A percentile compares a stretch with the other conserved stretches of the same genome.
These are phyloP conservation scores for Homalodisca vitripennis DNA, from an alignment of 1,140 invertebrate species.

Conservation along the genomic window DNA sequence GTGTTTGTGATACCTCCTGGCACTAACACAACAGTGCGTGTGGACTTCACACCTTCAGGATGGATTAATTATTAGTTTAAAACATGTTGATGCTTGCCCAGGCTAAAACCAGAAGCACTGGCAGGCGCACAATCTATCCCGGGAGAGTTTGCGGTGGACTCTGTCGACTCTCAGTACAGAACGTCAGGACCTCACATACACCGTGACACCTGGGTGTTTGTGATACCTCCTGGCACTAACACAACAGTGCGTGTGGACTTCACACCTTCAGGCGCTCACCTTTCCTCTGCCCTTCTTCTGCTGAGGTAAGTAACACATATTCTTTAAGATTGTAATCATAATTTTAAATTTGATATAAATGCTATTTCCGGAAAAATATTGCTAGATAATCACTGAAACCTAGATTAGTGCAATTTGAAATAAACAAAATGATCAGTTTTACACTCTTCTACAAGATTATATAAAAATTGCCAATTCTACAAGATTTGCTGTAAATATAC, in stretches of 20 bases:
- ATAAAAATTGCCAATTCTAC: no score
- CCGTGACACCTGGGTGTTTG: conserved; percentile 40
- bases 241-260: conserved; percentile 39
- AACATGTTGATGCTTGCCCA: not conserved
- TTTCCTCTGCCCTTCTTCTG: conserved; percentile 18
- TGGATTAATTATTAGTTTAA: not conserved
- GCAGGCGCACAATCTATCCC: not conserved
- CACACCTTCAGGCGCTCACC: conserved; percentile 32
- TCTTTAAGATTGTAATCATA: no score
- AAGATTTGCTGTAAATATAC: no score
- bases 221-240: conserved; percentile 44
- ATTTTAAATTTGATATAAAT: no score
- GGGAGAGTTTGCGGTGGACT: conserved; percentile 23
- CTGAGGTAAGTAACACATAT: conserved; percentile 33
- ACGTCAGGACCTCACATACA: conserved; percentile 20
- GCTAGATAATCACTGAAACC: no score
- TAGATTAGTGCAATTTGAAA: no score
- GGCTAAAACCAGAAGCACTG: not conserved
- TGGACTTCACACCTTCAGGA: conserved; percentile 38
- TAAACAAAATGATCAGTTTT: no score
- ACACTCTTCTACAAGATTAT: no score
- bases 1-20: conserved; percentile 43
- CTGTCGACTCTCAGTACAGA: not conserved
- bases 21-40: conserved; percentile 40
- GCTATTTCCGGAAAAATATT: no score